phyloP scores from a whole-genome alignment of 2,888 invertebrate genomes.

The Altica lythri region DNA sequence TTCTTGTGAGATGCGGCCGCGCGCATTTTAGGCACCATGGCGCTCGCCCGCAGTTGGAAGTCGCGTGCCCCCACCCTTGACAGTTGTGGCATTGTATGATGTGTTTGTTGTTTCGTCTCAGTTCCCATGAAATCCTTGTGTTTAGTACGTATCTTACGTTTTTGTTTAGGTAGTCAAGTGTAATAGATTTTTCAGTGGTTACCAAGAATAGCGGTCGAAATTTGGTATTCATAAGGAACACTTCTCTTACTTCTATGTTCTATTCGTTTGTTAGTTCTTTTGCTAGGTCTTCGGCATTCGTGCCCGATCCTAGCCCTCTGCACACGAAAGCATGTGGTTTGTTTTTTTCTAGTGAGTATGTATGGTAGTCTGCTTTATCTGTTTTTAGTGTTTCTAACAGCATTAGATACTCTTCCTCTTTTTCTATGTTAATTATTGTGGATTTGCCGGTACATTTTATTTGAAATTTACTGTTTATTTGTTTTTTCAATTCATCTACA shows the following conservation, averaged over 20 bases:
- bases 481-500: background rate
- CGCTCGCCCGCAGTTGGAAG: too few species aligned
- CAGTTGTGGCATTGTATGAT: too few species aligned
- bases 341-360: too few species aligned
- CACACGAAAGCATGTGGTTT: background rate
- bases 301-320: background rate
- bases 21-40: too few species aligned
- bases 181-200: background rate
- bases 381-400: background rate
- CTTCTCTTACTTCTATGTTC: background rate
- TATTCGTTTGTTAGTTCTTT: background rate
- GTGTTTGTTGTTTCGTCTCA: background rate
- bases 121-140: background rate
- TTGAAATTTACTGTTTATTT: too few species aligned
- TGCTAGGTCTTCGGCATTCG: background rate
- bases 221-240: constrained; percentile 2
- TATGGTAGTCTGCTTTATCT: too few species aligned
- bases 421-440: too few species aligned
- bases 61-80: too few species aligned
- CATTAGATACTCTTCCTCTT: too few species aligned
- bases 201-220: background rate
- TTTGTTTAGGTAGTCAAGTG: background rate
- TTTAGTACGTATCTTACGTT: background rate
- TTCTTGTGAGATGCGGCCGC: too few species aligned
- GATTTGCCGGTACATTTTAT: too few species aligned